A percentile compares a stretch with the other conserved stretches of the same genome.
These are phyloP conservation scores for Decapterus maruadsi DNA, from an alignment of 2,797 vertebrate genomes.

Conservation along the genomic window DNA sequence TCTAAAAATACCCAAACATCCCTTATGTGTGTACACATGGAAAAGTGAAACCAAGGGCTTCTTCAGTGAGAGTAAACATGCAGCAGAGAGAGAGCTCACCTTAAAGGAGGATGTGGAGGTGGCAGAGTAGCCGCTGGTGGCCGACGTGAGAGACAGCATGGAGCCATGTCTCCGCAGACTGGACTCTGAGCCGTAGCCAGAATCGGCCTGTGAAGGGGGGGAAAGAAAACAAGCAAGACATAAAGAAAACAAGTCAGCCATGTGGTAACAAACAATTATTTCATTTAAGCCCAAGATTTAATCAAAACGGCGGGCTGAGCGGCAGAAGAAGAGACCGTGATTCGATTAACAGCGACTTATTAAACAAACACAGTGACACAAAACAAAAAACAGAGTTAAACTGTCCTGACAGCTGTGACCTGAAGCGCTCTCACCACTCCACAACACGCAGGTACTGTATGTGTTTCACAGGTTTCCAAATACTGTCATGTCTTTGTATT, in stretches of 20 bases:
- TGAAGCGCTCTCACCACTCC: neutral
- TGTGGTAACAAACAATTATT: neutral
- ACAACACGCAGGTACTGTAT: neutral
- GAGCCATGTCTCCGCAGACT: slow-evolving; percentile 96
- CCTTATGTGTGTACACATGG: slow-evolving; percentile 8
- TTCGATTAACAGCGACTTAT: neutral
- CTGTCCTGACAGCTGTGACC: neutral
- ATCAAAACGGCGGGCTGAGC: neutral
- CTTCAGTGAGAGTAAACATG: neutral
- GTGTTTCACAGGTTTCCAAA: neutral
- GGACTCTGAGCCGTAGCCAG: slow-evolving; percentile 96
- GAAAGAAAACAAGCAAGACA: neutral
- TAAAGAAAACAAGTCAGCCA: neutral
- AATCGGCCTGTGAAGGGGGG: slow-evolving; percentile 89
- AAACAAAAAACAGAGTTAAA: neutral
- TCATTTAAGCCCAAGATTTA: neutral
- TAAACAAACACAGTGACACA: neutral
- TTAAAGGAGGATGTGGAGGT: slow-evolving; percentile 98
- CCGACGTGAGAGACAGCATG: slow-evolving; percentile 97
- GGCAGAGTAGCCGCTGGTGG: slow-evolving; percentile 95
- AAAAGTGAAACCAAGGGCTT: neutral
- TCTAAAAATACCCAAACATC: slow-evolving; percentile 2
- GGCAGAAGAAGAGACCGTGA: neutral
- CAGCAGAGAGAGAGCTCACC: slow-evolving; percentile 78
- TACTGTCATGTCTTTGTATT: neutral